These are phyloP conservation scores for Lycaena phlaeas DNA, from an alignment of 2,888 invertebrate genomes.

Conservation along the genomic window DNA sequence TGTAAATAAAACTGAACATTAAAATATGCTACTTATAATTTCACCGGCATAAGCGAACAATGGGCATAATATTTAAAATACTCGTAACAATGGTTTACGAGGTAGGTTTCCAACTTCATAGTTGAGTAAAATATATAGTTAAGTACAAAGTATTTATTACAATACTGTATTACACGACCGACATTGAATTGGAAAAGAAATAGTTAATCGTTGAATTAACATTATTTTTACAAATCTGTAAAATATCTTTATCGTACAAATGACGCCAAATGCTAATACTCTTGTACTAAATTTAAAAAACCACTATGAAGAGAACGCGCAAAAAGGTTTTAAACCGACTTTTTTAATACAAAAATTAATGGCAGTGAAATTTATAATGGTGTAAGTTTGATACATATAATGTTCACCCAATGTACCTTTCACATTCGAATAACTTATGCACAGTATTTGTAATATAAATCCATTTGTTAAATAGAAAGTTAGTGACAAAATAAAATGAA, in stretches of 20 bases:
- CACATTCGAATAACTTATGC: conserved; percentile 56
- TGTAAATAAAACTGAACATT: background rate
- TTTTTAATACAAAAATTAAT: background rate
- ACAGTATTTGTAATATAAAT: conserved; percentile 57
- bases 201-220: background rate
- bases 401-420: conserved; percentile 45
- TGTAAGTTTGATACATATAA: conserved; percentile 49
- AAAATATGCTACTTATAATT: background rate
- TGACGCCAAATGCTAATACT: conserved; percentile 2
- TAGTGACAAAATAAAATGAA: conserved; percentile 38
- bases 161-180: conserved; percentile 13
- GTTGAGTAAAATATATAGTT: conserved; percentile 18
- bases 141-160: conserved; percentile 29
- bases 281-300: background rate
- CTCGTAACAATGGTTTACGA: conserved; percentile 19
- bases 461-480: conserved; percentile 49
- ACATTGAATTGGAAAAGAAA: background rate
- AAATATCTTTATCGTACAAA: conserved; percentile 6
- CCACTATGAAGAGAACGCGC: background rate
- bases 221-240: conserved; percentile 3
- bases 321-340: conserved; percentile 15
- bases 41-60: conserved; percentile 10
- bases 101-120: conserved; percentile 21
- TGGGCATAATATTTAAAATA: conserved; percentile 13
- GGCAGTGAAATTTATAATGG: conserved; percentile 19